phyloP scores from a whole-genome alignment of 2,797 vertebrate genomes.

The Champsocephalus esox region DNA sequence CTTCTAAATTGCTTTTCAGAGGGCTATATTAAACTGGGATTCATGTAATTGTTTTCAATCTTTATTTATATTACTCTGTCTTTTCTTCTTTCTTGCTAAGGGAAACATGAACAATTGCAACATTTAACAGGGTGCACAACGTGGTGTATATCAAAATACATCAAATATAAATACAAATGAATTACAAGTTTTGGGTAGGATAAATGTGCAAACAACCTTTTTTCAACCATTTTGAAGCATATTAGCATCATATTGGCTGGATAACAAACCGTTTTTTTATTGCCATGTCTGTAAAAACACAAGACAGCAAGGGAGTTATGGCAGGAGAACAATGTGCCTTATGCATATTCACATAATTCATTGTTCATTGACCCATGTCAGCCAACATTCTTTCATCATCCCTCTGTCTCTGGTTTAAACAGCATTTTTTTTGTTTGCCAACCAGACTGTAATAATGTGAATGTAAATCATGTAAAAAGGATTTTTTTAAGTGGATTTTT shows the following conservation, averaged over 20 bases:
- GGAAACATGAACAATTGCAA: neutral
- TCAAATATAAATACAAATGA: too few species aligned
- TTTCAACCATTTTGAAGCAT: neutral
- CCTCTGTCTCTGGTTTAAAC: slow-evolving; percentile 21
- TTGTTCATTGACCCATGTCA: slow-evolving; percentile 44
- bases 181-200: neutral
- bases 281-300: slow-evolving; percentile 3
- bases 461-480: slow-evolving; percentile 16
- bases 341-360: slow-evolving; percentile 33
- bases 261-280: slow-evolving; percentile 13
- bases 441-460: neutral
- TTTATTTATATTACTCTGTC: neutral
- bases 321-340: slow-evolving; percentile 2
- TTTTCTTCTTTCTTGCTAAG: neutral
- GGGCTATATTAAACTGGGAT: neutral
- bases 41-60: slow-evolving; percentile 11
- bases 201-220: neutral
- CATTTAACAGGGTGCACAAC: neutral
- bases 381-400: slow-evolving; percentile 39
- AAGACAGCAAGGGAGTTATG: neutral
- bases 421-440: slow-evolving; percentile 34
- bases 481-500: slow-evolving; percentile 18
- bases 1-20: neutral
- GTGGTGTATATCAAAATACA: neutral
- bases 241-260: slow-evolving; percentile 2